phyloP scores from a whole-genome alignment of 1,140 invertebrate genomes.

The Ruditapes philippinarum region DNA sequence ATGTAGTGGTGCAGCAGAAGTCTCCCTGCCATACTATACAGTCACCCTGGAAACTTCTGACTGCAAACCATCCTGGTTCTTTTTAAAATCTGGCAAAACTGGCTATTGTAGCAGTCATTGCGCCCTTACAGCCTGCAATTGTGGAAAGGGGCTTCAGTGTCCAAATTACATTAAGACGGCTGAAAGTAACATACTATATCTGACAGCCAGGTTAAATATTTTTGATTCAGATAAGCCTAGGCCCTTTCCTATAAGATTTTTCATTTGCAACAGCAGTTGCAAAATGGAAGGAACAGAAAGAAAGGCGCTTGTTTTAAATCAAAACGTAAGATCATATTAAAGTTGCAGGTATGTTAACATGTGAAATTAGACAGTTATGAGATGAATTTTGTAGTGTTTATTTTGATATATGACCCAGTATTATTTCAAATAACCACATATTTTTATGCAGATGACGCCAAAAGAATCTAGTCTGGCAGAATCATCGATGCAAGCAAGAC shows the following conservation, averaged over 20 bases:
- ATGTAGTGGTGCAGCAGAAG: not conserved
- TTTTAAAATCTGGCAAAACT: not conserved
- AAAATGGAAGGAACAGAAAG: too few species aligned
- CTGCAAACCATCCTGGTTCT: not conserved
- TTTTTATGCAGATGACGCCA: too few species aligned
- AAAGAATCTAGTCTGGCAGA: too few species aligned
- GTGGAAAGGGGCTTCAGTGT: conserved; percentile 11
- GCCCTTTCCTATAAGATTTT: not conserved
- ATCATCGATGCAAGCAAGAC: too few species aligned
- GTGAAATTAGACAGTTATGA: too few species aligned
- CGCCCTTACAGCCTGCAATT: not conserved
- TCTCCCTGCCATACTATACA: not conserved
- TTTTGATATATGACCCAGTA: too few species aligned
- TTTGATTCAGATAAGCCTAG: not conserved
- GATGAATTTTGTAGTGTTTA: too few species aligned
- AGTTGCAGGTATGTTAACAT: too few species aligned
- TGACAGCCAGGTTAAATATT: not conserved
- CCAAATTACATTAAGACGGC: not conserved
- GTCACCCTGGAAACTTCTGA: not conserved
- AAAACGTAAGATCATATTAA: too few species aligned
- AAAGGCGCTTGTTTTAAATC: too few species aligned
- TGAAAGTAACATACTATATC: not conserved
- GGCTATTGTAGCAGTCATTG: not conserved
- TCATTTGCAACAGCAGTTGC: not conserved
- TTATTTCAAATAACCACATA: too few species aligned